Base-by-base conservation (phyloP, 2,888 invertebrate species). In the Pharmacophagus antenor region DNA sequence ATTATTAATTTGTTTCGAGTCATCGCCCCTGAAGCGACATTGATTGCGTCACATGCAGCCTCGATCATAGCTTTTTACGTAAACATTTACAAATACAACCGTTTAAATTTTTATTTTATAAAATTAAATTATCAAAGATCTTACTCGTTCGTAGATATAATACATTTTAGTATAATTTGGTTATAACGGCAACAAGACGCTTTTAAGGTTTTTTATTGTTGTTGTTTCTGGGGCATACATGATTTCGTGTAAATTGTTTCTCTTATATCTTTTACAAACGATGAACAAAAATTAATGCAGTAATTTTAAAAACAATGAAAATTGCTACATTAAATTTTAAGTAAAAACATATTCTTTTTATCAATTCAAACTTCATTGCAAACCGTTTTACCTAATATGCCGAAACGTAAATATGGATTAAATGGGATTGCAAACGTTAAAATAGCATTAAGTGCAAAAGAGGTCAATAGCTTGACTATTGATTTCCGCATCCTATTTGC, bases 1-100 rank as follows among this genome's bases (percentile, higher is more conserved):
- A 58, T 56, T 64, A 67, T 72, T 70, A 71, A 73, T 72, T 73
- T 69, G 64, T 64, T 67, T 62, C 72, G 64, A 73, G 74, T 72
- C 70, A 71, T 63, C 62, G 61, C 55, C 41, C 56, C 61, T 70
- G 68, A 72, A 68, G 65, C 63, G 64, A 25, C 63, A 53, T 56
- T 73, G 72, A 70, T 73, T 73, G 71, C 71, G 68, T 67, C 67
- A 68, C 65, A 65, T 60, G 62, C 65, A 65, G 63, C 65, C 64
- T 65, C 72, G 73, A 73, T 69, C 68, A 72, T 56, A 56, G 67
- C 63, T 62, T 65, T 66, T 68, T 58, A 58, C 44, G 46, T 47
- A 22, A 44, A 22, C 52, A 58, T 52, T 58, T 52, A 51, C 51
- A 15, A 50, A 51, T 17, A 57, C 51, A 37, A 52, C 46, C 46